Evolutionary conservation across 2,888 invertebrate species (phyloP), one percentile per base, ranked within the genome.

Genomic region (Caenorhabditis angaria): DNA sequence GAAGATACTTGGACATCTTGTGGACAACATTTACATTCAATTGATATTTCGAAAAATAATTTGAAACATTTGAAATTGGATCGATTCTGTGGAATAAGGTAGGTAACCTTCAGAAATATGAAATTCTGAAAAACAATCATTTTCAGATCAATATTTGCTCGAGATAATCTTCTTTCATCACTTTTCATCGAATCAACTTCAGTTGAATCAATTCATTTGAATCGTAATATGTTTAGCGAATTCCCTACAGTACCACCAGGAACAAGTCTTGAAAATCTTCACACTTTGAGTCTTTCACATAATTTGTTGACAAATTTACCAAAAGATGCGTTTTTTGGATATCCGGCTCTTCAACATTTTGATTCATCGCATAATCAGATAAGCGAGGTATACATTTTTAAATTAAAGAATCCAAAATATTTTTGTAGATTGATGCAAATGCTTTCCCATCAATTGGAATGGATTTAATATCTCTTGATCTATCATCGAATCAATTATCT

Each of bases 351-450:
- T 24, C 77, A 83, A 47, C 79, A 78, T 28, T 71, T 84, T 53
- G 83, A 84, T 67, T 54, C 84, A n/a, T 82, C 82, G 3, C 53
- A 71, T 14, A 84, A 84, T 63, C 78, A 79, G 35, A 55, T 84
- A 25, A 66, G 65, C 41, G 70, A 77, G 65, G 70, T 70, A 28
- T 1, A 24, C 2, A 3, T 27, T 57, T 51, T 4, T 8, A 29
- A 24, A 24, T 8, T 8, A 24, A 24, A 32, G 24, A 51, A 4
- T 20, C 41, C n/a, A 32, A 25, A 25, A 22, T 29, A 24, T 51
- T 54, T 2, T 58, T 71, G 14, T 51, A 78, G 71, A 75, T 80
- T 29, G 76, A 80, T 32, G 57, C 65, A 1, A 60, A 64, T n/a
- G 80, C 80, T 10, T 80, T 80, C 47, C 80, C 80, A 6, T 62